phyloP scores from a whole-genome alignment of 2,797 vertebrate genomes.

The Decapterus maruadsi region DNA sequence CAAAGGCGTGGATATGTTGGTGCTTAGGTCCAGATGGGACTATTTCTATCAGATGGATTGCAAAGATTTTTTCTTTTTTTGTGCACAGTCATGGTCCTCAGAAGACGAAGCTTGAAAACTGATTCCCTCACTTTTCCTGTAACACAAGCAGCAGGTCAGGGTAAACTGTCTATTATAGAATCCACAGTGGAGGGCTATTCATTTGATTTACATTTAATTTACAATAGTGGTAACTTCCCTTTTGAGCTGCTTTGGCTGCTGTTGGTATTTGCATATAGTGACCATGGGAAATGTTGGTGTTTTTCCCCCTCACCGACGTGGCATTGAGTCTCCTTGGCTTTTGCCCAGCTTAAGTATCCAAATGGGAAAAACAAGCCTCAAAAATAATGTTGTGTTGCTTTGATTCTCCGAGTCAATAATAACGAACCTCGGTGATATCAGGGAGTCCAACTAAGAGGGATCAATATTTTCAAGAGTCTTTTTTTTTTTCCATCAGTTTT shows the following conservation, averaged over 20 bases:
- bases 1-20: background rate
- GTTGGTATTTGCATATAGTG: background rate
- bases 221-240: background rate
- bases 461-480: conserved; percentile 49
- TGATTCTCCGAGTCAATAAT: conserved; percentile 33
- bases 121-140: background rate
- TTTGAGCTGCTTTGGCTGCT: background rate
- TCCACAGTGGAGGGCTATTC: background rate
- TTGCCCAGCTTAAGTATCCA: conserved; percentile 18
- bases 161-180: background rate
- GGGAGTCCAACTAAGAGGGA: conserved; percentile 18
- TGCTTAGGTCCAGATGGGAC: background rate
- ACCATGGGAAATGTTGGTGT: conserved; percentile 4
- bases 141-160: background rate
- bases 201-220: background rate
- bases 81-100: background rate
- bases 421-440: conserved; percentile 42
- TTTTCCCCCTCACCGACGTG: background rate
- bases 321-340: conserved; percentile 8
- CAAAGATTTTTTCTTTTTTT: background rate
- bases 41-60: background rate
- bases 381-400: conserved; percentile 45
- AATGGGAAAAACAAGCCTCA: conserved; percentile 7
- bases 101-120: background rate
- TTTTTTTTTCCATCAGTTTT: conserved; percentile 17